Conservation (phyloP, 2,888 invertebrate genomes). For the Trisateles emortualis region DNA sequence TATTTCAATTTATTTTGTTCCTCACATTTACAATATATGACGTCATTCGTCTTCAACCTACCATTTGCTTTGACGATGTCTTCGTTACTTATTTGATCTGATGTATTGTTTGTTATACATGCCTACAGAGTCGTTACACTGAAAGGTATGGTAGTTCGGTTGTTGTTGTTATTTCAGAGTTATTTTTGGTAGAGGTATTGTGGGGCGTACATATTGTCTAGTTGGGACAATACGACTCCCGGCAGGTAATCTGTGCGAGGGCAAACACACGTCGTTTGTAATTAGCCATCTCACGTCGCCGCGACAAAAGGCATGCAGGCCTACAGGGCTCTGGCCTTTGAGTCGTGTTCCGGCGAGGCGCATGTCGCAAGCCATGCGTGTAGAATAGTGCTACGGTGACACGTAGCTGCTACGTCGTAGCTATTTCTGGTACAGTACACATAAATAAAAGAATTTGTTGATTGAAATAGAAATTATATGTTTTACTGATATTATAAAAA, state of each 20-base stretch:
- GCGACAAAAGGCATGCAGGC: constrained; percentile 55
- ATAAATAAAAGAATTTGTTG: not conserved
- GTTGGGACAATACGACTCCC: constrained; percentile 45
- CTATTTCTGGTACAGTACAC: constrained; percentile 1
- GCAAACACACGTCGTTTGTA: constrained; percentile 63
- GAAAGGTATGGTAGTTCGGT: constrained; percentile 16
- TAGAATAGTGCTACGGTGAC: constrained; percentile 45
- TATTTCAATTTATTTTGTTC: constrained; percentile 17
- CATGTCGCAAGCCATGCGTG: constrained; percentile 52
- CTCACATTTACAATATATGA: constrained; percentile 5
- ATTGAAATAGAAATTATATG: not conserved
- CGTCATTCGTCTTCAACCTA: constrained; percentile 21
- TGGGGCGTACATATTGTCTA: constrained; percentile 48
- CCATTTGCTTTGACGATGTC: constrained; percentile 21
- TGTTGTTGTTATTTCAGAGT: constrained; percentile 30
- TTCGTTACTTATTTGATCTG: constrained; percentile 40
- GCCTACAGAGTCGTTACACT: constrained; percentile 7
- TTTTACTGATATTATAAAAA: no score
- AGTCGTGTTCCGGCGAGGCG: constrained; percentile 46
- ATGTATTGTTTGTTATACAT: constrained; percentile 13
- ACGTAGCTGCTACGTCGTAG: constrained; percentile 40
- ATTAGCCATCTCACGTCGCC: constrained; percentile 64
- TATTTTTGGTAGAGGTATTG: constrained; percentile 35
- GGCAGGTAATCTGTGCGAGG: constrained; percentile 61
- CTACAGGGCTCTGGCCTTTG: constrained; percentile 52